Evolutionary conservation across 92 coral and sea anemone species (phyloP).

Genomic region (Parazoanthus darwini): DNA sequence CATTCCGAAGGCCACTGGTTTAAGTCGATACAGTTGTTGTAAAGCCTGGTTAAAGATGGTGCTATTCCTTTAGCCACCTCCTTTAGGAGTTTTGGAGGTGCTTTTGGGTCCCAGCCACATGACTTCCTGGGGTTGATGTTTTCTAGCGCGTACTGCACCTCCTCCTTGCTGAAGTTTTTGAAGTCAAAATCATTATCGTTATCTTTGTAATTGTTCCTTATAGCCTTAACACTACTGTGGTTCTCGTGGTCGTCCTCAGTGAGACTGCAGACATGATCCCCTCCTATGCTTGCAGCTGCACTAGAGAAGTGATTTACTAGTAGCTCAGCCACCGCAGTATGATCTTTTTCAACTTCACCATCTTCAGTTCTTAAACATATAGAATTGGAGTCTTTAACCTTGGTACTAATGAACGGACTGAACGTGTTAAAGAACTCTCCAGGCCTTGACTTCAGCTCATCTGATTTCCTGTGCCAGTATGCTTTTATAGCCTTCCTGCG

Average conservation of each 20-base stretch:
- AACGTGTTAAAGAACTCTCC: slow-evolving; percentile 49
- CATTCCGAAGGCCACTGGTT: too few relatives aligned
- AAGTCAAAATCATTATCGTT: too few relatives aligned
- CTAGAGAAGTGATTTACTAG: slow-evolving; percentile 41
- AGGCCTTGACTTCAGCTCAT: slow-evolving; percentile 53
- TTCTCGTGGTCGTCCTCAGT: slow-evolving; percentile 44
- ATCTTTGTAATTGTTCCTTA: too few relatives aligned
- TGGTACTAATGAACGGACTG: slow-evolving; percentile 53
- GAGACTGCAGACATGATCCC: slow-evolving; percentile 43
- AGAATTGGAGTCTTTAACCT: slow-evolving; percentile 32
- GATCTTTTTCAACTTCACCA: slow-evolving; percentile 47
- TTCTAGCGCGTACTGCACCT: too few relatives aligned
- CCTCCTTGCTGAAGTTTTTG: too few relatives aligned
- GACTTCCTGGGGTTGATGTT: too few relatives aligned
- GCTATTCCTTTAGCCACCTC: too few relatives aligned
- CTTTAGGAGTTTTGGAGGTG: too few relatives aligned
- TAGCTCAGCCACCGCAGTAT: slow-evolving; percentile 44
- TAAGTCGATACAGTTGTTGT: too few relatives aligned
- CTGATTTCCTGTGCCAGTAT: slow-evolving; percentile 53
- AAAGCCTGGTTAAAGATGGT: too few relatives aligned
- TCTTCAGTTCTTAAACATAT: slow-evolving; percentile 45
- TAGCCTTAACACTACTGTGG: slow-evolving; percentile 43
- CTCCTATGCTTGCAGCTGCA: slow-evolving; percentile 50
- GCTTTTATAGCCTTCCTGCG: slow-evolving; percentile 53
- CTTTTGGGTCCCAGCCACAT: too few relatives aligned